Conservation (phyloP, 2,797 vertebrate species). For the Pipistrellus nathusii region DNA sequence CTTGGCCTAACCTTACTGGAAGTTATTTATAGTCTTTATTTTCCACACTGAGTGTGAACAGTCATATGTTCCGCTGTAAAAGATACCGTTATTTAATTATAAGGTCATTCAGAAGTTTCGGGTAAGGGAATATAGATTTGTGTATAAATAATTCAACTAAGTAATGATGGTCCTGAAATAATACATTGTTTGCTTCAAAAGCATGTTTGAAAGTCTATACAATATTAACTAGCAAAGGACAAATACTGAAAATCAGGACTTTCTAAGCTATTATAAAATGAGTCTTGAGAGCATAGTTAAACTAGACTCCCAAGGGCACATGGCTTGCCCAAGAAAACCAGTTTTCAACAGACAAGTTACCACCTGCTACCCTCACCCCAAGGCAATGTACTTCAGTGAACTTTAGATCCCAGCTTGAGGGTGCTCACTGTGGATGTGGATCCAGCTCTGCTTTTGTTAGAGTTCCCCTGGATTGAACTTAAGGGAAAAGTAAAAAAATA, state of each 20-base stretch:
- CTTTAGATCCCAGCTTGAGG: not conserved
- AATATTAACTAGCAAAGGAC: not conserved
- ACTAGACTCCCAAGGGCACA: not conserved
- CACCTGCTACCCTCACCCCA: not conserved
- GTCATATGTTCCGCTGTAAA: not conserved
- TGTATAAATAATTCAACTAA: conserved; percentile 10
- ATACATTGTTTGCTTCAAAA: conserved; percentile 43
- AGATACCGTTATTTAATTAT: not conserved
- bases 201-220: not conserved
- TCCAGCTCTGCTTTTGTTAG: not conserved
- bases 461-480: not conserved
- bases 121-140: not conserved
- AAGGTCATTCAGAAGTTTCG: not conserved
- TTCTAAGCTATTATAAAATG: conserved; percentile 20
- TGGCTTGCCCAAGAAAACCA: not conserved
- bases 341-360: not conserved
- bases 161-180: not conserved
- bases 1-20: conserved; percentile 30
- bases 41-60: not conserved
- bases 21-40: conserved; percentile 46
- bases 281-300: not conserved
- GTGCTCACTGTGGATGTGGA: not conserved
- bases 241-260: not conserved
- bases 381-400: not conserved
- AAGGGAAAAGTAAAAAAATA: not conserved